These are phyloP conservation scores for Drosophila varians DNA, from an alignment of 1,140 invertebrate species.

Conservation along the genomic window DNA sequence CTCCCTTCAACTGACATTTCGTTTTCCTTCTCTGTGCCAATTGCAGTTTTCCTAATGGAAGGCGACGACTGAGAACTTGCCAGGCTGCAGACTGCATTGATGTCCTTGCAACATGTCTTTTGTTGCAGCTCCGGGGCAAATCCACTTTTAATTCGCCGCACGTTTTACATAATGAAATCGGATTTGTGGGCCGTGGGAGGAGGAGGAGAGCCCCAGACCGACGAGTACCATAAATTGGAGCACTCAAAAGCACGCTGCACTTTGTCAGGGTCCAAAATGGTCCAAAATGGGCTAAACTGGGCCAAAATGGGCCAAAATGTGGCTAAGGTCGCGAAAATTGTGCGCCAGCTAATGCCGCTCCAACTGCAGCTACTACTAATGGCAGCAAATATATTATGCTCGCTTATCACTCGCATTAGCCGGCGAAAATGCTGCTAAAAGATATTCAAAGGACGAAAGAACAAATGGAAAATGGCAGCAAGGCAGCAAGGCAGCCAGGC, in stretches of 20 bases:
- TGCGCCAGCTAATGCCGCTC: constrained; percentile 17
- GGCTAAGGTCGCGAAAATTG: background rate
- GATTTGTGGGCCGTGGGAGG: constrained; percentile 55
- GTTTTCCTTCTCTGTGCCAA: background rate
- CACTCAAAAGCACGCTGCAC: constrained; percentile 50
- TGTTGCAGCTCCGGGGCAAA: constrained; percentile 48
- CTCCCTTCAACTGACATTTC: too few species aligned
- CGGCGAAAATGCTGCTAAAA: constrained; percentile 70
- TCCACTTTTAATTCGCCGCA: constrained; percentile 75
- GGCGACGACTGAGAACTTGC: constrained; percentile 9
- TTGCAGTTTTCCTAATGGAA: constrained; percentile 54
- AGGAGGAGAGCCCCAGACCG: background rate
- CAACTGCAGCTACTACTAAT: constrained; percentile 68
- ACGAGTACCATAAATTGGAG: constrained; percentile 51
- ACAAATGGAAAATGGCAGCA: constrained; percentile 26
- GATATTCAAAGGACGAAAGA: constrained; percentile 47
- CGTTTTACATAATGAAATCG: constrained; percentile 79
- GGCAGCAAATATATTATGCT: constrained; percentile 74
- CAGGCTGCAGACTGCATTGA: constrained; percentile 38
- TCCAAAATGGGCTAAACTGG: constrained; percentile 13
- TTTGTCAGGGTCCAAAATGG: constrained; percentile 42
- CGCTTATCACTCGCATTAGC: constrained; percentile 78
- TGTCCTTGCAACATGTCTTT: constrained; percentile 23
- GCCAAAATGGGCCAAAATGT: constrained; percentile 13
- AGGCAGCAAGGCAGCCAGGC: constrained; percentile 33